These are phyloP conservation scores for Orestias chungarensis DNA, from an alignment of 2,797 vertebrate species.

Conservation along the genomic window DNA sequence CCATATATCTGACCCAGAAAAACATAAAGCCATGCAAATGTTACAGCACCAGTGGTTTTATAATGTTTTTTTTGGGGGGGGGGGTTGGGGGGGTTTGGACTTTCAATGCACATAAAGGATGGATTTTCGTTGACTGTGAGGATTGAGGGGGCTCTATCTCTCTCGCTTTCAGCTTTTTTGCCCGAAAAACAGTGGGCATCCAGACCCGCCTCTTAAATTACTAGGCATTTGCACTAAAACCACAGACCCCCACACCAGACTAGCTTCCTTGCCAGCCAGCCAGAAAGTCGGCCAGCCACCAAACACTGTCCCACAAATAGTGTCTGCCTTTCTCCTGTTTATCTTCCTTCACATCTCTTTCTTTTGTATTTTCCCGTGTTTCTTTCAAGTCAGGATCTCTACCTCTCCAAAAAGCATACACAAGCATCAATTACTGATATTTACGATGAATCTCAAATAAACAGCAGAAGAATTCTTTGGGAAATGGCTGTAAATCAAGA, in stretches of 20 bases:
- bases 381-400: slow-evolving; percentile 38
- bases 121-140: not conserved
- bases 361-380: slow-evolving; percentile 43
- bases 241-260: slow-evolving; percentile 74
- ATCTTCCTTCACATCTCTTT: slow-evolving; percentile 47
- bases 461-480: slow-evolving; percentile 56
- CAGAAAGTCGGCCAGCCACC: slow-evolving; percentile 72
- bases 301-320: slow-evolving; percentile 51
- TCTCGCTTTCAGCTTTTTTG: slow-evolving; percentile 60
- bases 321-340: slow-evolving; percentile 49
- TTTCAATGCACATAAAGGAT: not conserved
- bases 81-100: too few species aligned
- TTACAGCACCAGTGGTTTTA: not conserved
- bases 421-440: slow-evolving; percentile 52
- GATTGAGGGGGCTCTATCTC: not conserved
- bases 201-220: slow-evolving; percentile 74
- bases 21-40: not conserved
- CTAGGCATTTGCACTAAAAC: slow-evolving; percentile 69
- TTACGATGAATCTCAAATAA: slow-evolving; percentile 45
- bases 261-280: slow-evolving; percentile 66
- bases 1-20: not conserved
- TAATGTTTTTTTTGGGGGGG: not conserved
- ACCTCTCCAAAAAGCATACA: slow-evolving; percentile 41
- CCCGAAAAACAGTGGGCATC: slow-evolving; percentile 69
- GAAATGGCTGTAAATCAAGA: slow-evolving; percentile 67